Conservation (phyloP, 2,797 vertebrate species). For the Acanthiza pusilla region DNA sequence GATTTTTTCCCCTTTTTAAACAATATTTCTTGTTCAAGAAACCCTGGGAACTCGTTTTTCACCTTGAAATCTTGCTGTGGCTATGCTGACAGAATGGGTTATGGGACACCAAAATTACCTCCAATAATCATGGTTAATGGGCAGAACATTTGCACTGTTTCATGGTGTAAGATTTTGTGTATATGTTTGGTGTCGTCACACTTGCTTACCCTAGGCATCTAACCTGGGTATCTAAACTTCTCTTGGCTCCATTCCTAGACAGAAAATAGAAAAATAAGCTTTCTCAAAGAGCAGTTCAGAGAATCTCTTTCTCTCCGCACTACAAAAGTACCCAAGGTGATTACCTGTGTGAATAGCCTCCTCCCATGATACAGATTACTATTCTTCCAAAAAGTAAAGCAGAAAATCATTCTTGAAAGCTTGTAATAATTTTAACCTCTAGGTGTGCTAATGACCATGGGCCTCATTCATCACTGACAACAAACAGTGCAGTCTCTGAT, state of each 20-base stretch:
- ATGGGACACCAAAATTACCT: neutral
- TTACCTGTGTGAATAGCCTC: neutral
- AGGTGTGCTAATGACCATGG: neutral
- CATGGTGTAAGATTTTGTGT: neutral
- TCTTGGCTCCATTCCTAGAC: neutral
- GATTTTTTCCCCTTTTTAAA: neutral
- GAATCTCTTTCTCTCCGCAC: neutral
- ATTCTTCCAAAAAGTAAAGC: neutral
- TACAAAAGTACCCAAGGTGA: neutral
- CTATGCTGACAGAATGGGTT: neutral
- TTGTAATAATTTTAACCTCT: neutral
- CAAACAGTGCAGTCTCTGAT: neutral
- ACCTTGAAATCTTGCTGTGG: neutral
- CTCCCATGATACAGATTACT: neutral
- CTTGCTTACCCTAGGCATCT: neutral
- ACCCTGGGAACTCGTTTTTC: neutral
- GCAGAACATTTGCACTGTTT: neutral
- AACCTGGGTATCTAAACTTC: neutral
- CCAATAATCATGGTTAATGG: neutral
- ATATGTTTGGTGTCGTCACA: neutral
- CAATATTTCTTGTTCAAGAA: neutral
- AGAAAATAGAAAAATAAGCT: neutral
- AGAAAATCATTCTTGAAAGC: neutral
- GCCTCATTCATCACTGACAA: neutral
- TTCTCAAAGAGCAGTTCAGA: neutral